Conservation (phyloP, 1,140 invertebrate species). For the Macrobrachium nipponense region DNA sequence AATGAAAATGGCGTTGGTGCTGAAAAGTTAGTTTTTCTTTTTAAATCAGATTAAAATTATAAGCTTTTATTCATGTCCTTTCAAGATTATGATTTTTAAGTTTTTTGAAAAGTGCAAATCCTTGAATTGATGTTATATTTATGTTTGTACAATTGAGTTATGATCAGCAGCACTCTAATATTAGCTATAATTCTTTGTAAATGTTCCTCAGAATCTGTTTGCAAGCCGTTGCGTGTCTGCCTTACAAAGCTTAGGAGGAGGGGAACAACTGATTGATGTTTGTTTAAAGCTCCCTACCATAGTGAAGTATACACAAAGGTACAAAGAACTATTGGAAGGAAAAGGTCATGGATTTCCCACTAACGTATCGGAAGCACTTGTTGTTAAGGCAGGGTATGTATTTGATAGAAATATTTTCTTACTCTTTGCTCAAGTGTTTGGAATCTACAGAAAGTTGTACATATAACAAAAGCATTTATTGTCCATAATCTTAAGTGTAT, state of each 20-base stretch:
- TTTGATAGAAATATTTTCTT: background rate
- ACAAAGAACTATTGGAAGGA: constrained; percentile 77
- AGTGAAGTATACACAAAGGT: constrained; percentile 79
- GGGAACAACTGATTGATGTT: constrained; percentile 82
- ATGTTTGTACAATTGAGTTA: no score
- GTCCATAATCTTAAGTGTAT: no score
- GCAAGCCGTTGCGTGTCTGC: constrained; percentile 73
- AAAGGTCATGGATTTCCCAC: constrained; percentile 77
- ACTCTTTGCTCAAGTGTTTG: background rate
- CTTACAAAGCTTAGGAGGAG: constrained; percentile 80
- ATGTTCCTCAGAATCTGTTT: constrained; percentile 71
- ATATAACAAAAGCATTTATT: background rate
- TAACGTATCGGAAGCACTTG: constrained; percentile 80
- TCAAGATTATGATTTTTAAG: background rate
- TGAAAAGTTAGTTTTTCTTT: no score
- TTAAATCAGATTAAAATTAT: background rate
- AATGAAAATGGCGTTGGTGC: no score
- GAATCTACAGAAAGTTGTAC: background rate
- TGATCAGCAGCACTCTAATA: no score
- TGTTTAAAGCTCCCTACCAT: constrained; percentile 82
- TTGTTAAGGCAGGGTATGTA: constrained; percentile 75
- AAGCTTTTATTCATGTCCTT: background rate
- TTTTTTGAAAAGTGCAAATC: background rate
- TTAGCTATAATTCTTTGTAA: background rate
- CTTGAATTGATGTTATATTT: no score